Base-by-base conservation (phyloP, 2,888 invertebrate species). In the Labia minor region DNA sequence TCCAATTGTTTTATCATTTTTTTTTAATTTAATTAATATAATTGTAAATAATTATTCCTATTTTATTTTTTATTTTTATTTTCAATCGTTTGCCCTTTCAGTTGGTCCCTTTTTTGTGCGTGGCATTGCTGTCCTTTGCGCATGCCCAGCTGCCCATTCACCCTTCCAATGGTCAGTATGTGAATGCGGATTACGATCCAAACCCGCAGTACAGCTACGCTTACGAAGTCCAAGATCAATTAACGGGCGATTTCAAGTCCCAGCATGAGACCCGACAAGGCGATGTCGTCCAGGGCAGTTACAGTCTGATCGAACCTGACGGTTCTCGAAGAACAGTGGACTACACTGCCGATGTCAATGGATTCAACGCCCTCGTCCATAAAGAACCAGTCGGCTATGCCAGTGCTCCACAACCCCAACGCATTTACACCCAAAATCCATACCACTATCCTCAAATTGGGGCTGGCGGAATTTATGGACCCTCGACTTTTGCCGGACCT, bases 211-310 rank as follows among this genome's bases (percentile, higher is more conserved):
- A 81, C 71, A 79, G 79, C 69, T 81, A 79, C 71, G 76, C 77
- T 18, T 81, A 80, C 71, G 71, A 76, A 4, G 80, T 81, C 1
- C 77, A 77, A 68, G 81, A 81, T 73, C 77, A 78, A 3, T 78
- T 79, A 70, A 81, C 82, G 67, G 81, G 81, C 3, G 82, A 82
- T 72, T 77, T 78, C 68, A 82, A 82, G 72, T 76, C 75, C 71
- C 82, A 82, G 71, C 79, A 79, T 70, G 82, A 82, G 74, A 68
- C 76, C 1, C 80, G 82, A 69, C 77, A 79, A 71, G 81, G 80
- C 66, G 81, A 82, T 73, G 76, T 74, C 67, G 82, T 82, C 18
- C 78, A 80, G 68, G 82, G 82, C 1, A 75, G 77, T 70, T 82
- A 82, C 71, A 78, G 80, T 67, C 73, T 82, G 1, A 75, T 82